Evolutionary conservation across 1,140 invertebrate species (phyloP), one percentile per base, ranked within the genome.

Genomic region (Cherax destructor): DNA sequence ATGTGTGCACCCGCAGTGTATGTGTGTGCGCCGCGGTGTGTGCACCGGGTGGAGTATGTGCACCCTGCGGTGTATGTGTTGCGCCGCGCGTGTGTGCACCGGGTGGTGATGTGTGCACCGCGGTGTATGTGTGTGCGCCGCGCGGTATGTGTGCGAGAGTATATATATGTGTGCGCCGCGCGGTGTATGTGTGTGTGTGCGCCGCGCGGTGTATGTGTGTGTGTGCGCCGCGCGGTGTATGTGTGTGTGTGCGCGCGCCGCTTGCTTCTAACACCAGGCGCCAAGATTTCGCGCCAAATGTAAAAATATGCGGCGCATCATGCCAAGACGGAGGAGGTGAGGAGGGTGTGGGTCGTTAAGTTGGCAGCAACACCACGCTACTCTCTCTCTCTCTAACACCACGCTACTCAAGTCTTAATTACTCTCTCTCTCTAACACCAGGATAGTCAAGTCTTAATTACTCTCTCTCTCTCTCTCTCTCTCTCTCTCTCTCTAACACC

Each of bases 211-310:
- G 52, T 56, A 3, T 56, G 52, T 56, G 52, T 56, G 52, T 56
- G 52, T 56, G 52, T 0, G 52, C 30, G 30, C 30, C 30, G 30
- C 30, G 30, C 30, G 30, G 30, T 41, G 18, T 65, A 10, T 65
- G 9, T 65, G 9, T 7, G 9, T 7, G 61, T 7, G 18, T 7
- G 61, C 16, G 61, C 18, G 61, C 18, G 61, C 18, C 61, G 18
- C 61, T 65, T 65, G 18, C 61, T 65, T 4, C 61, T 65, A 10
- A 10, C 80, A 86, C 84, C 18, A 86, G 85, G 85, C 85, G 85
- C 85, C 85, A 78, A 86, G 78, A 86, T 86, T 86, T 86, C 85
- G 85, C 85, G 85, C 85, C 85, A 83, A 86, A 86, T 77, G 85
- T 86, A 86, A 86, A 86, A 86, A 86, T 86, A 86, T 86, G 74